Percentiles rank a stretch among this genome's conserved stretches.
Conservation (phyloP, 2,888 invertebrate genomes). For the Eristalis pertinax region DNA sequence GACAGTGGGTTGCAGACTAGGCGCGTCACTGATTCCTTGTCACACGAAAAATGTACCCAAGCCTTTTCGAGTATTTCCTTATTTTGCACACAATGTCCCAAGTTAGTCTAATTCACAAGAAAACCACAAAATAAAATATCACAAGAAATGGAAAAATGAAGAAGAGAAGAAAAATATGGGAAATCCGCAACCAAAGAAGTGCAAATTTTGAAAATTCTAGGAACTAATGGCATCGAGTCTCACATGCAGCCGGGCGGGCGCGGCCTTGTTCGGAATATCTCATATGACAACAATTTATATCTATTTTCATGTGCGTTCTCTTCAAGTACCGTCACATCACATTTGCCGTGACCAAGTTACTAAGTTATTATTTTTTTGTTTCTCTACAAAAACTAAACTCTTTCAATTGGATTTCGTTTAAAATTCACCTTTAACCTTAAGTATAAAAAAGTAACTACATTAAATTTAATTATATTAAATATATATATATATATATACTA, state of each 20-base stretch:
- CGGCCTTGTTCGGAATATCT: conserved; percentile 26
- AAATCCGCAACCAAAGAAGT: no score
- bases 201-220: conserved; percentile 27
- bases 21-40: no score
- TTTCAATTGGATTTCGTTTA: conserved; percentile 19
- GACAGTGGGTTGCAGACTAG: no score
- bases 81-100: no score
- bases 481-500: conserved; percentile 49
- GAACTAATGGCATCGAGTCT: conserved; percentile 53
- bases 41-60: no score
- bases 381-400: conserved; percentile 60
- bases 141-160: neutral
- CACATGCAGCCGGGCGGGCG: neutral
- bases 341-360: neutral
- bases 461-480: conserved; percentile 65
- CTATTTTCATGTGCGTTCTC: conserved; percentile 39
- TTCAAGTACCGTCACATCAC: conserved; percentile 49
- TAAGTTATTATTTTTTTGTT: conserved; percentile 33
- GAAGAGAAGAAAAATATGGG: neutral
- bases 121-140: neutral
- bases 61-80: no score
- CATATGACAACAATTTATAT: conserved; percentile 33
- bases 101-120: neutral
- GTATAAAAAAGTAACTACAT: conserved; percentile 72
- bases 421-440: conserved; percentile 61